These are phyloP conservation scores for Neria commutata DNA, from an alignment of 2,888 invertebrate species.

Conservation along the genomic window DNA sequence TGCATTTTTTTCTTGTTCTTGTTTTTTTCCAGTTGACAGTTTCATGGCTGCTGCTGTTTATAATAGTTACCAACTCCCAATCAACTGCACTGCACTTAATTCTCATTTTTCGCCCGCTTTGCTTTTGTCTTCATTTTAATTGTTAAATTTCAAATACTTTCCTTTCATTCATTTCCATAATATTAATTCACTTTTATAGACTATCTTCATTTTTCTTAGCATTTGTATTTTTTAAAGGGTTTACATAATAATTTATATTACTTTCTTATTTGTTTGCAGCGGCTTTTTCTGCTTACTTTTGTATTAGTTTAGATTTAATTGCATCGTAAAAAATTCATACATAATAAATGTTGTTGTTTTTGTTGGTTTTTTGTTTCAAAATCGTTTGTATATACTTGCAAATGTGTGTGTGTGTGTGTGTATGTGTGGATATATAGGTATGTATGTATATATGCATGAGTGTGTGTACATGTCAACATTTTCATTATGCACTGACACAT, in stretches of 20 bases:
- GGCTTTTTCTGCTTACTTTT: constrained; percentile 22
- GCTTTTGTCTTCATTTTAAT: constrained; percentile 33
- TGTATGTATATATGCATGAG: constrained; percentile 18
- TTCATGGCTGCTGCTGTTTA: constrained; percentile 9
- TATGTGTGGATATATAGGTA: constrained; percentile 16
- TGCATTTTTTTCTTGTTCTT: constrained; percentile 37
- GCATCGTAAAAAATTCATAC: constrained; percentile 47
- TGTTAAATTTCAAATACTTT: too few relatives aligned
- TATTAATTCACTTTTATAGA: constrained; percentile 38
- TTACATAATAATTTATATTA: constrained; percentile 48
- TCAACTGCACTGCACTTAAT: background rate
- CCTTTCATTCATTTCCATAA: constrained; percentile 37
- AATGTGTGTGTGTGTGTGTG: constrained; percentile 35
- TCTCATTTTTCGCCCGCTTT: constrained; percentile 17
- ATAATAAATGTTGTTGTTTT: constrained; percentile 52
- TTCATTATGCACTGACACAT: constrained; percentile 17
- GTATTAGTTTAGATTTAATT: constrained; percentile 31
- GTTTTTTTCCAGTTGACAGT: constrained; percentile 28
- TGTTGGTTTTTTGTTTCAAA: constrained; percentile 6
- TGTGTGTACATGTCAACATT: constrained; percentile 44
- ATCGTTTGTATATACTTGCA: constrained; percentile 26
- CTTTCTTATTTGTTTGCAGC: background rate
- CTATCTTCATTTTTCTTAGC: constrained; percentile 41
- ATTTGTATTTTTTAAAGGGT: constrained; percentile 42
- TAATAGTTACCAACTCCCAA: background rate